A percentile compares a stretch with the other conserved stretches of the same genome.
phyloP scores from a whole-genome alignment of 2,113 vertebrate species.

The Toxotes jaculatrix region DNA sequence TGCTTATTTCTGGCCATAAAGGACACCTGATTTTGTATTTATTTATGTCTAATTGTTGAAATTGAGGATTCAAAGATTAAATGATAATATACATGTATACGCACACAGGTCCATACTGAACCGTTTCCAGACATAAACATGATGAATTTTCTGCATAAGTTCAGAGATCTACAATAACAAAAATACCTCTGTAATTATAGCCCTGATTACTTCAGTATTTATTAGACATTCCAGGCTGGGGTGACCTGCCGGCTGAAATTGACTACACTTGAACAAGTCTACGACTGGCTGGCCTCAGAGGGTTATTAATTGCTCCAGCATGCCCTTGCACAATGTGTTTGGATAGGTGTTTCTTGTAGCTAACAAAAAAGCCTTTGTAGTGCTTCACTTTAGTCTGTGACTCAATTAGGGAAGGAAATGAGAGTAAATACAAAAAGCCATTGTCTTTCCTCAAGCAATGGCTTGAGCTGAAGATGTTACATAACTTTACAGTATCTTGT shows the following conservation, averaged over 20 bases:
- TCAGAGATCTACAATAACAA: constrained; percentile 57
- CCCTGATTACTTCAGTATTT: constrained; percentile 74
- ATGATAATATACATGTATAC: constrained; percentile 14
- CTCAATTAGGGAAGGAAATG: constrained; percentile 90
- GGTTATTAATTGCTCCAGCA: constrained; percentile 83
- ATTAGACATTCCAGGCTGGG: constrained; percentile 55
- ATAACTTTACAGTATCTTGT: constrained; percentile 79
- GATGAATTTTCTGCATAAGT: constrained; percentile 34
- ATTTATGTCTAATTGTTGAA: constrained; percentile 38
- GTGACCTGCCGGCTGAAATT: constrained; percentile 57
- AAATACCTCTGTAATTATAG: constrained; percentile 57
- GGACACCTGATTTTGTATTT: constrained; percentile 23
- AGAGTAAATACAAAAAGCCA: constrained; percentile 87
- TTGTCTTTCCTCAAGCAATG: constrained; percentile 80
- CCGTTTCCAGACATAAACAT: constrained; percentile 43
- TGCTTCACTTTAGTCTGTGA: constrained; percentile 84
- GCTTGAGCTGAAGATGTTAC: constrained; percentile 70
- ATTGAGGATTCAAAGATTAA: constrained; percentile 19
- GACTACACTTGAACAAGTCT: constrained; percentile 67
- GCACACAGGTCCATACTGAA: constrained; percentile 17
- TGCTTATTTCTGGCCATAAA: constrained; percentile 34
- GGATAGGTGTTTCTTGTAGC: constrained; percentile 85
- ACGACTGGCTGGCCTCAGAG: constrained; percentile 63
- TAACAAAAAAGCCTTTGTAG: constrained; percentile 86
- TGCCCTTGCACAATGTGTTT: constrained; percentile 86